Conservation (phyloP, 2,888 invertebrate genomes). For the Sarcophaga carnaria region DNA sequence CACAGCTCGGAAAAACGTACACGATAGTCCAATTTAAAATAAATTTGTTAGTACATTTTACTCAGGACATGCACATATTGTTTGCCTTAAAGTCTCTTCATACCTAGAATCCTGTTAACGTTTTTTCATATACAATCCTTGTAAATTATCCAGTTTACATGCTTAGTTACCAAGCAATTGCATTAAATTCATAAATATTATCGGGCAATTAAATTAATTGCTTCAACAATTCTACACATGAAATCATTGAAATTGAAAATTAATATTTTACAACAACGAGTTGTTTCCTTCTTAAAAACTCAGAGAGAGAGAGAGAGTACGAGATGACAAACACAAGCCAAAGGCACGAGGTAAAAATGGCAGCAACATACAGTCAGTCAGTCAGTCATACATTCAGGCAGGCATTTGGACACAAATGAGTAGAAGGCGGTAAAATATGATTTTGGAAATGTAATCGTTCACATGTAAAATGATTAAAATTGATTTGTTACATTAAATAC, state of each 20-base stretch:
- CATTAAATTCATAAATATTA: slow-evolving; percentile 37
- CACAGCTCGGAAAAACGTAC: too few relatives aligned
- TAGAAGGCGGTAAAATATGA: slow-evolving; percentile 40
- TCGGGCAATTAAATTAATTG: slow-evolving; percentile 62
- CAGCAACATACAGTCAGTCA: background rate
- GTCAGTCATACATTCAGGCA: too few relatives aligned
- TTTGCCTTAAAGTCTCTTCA: too few relatives aligned
- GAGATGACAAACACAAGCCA: slow-evolving; percentile 33
- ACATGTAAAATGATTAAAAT: slow-evolving; percentile 65
- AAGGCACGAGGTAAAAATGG: slow-evolving; percentile 50
- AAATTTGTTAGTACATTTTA: too few relatives aligned
- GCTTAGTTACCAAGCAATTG: too few relatives aligned
- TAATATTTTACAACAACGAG: slow-evolving; percentile 55
- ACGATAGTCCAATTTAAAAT: too few relatives aligned
- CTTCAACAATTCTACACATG: slow-evolving; percentile 54
- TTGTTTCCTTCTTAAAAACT: slow-evolving; percentile 25
- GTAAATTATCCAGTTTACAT: too few relatives aligned
- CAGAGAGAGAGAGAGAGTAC: background rate
- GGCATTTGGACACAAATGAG: background rate
- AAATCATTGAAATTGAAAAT: slow-evolving; percentile 61
- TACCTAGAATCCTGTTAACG: too few relatives aligned
- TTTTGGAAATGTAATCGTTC: slow-evolving; percentile 57
- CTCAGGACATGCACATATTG: too few relatives aligned
- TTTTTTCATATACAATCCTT: too few relatives aligned
- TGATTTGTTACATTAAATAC: slow-evolving; percentile 56